phyloP scores from a whole-genome alignment of 2,113 vertebrate genomes.

The Trichechus manatus region DNA sequence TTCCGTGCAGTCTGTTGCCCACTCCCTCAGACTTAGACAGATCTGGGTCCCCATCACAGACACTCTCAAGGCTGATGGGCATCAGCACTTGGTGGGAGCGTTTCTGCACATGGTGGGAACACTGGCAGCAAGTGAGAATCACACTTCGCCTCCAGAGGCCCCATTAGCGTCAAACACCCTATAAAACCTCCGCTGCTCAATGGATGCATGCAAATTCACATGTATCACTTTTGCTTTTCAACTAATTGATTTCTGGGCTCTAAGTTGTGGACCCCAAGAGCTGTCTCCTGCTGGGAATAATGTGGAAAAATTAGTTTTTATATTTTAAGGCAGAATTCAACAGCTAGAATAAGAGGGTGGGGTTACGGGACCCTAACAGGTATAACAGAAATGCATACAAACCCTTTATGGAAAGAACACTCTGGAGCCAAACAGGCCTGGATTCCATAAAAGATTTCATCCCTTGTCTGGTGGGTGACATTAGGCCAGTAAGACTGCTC shows the following conservation, averaged over 20 bases:
- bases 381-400: accelerated
- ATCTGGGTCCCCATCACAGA: neutral
- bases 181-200: neutral
- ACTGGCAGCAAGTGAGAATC: too few relatives aligned
- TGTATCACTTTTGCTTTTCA: neutral
- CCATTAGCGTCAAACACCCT: neutral
- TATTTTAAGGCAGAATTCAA: neutral
- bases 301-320: neutral
- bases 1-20: accelerated
- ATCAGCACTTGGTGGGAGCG: accelerated
- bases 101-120: neutral
- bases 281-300: neutral
- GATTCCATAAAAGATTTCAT: neutral
- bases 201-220: accelerated
- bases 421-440: neutral
- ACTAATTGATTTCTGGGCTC: neutral
- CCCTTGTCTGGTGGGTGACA: accelerated
- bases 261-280: neutral
- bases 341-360: neutral
- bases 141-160: neutral
- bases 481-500: neutral
- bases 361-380: neutral
- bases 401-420: neutral
- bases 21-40: accelerated
- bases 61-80: accelerated